Conservation (phyloP, 2,888 invertebrate species). For the Odontothrips loti region DNA sequence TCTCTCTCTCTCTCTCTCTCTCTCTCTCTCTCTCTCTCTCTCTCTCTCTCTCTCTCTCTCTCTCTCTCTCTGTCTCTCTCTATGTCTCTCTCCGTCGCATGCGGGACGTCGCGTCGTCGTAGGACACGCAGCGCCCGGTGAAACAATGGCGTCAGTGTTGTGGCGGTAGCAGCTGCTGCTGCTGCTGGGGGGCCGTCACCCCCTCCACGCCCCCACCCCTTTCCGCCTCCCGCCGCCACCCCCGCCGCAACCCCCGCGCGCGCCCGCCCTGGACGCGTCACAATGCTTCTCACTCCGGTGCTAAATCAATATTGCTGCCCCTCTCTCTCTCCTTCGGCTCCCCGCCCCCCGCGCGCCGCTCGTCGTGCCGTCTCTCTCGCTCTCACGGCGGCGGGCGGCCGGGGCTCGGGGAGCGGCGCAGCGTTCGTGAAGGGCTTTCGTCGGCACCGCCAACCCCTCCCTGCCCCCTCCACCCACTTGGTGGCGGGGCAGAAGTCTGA, state of each 20-base stretch:
- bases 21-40: neutral
- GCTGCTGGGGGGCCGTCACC: neutral
- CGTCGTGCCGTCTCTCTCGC: neutral
- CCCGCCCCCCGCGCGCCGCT: neutral
- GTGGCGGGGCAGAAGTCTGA: neutral
- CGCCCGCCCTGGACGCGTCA: neutral
- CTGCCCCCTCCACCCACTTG: neutral
- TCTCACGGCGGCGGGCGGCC: neutral
- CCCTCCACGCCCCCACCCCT: neutral
- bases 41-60: slow-evolving; percentile 1
- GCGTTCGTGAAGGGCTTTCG: slow-evolving; percentile 9
- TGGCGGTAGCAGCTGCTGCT: too few relatives aligned
- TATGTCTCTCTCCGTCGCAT: neutral
- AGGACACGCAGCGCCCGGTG: neutral
- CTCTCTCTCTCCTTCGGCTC: neutral
- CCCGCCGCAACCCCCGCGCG: neutral
- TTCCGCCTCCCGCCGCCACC: neutral
- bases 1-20: neutral
- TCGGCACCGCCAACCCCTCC: neutral
- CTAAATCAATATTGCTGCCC: slow-evolving; percentile 21
- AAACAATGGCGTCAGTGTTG: neutral
- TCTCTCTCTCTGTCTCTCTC: neutral
- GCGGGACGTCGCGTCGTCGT: neutral
- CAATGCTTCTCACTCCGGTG: slow-evolving; percentile 21
- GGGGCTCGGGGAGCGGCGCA: neutral